A percentile compares a stretch with the other conserved stretches of the same genome.
Conservation (phyloP, 2,888 invertebrate genomes). For the Frankliniella intonsa region DNA sequence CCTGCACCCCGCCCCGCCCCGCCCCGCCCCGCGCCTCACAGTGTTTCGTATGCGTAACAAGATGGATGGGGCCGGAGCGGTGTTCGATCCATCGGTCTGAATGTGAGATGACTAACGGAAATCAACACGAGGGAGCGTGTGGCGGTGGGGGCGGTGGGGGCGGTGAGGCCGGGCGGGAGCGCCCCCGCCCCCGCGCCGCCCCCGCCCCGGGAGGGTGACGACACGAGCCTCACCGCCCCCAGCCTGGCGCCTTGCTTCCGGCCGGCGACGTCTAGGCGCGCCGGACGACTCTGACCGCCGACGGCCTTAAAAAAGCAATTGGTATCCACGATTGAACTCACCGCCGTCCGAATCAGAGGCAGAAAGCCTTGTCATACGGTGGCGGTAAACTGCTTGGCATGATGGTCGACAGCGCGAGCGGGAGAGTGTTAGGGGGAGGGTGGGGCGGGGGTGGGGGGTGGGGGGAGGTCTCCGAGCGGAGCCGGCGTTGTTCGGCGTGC, state of each 20-base stretch:
- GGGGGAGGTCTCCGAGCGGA: no score
- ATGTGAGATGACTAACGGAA: conserved; percentile 12
- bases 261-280: neutral
- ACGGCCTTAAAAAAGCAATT: no score
- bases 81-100: neutral
- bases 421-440: no score
- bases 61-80: neutral
- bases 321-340: neutral
- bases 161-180: neutral
- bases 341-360: neutral
- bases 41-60: neutral
- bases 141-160: neutral
- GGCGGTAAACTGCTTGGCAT: no score
- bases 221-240: neutral
- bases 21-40: neutral
- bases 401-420: neutral
- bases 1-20: neutral
- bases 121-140: neutral
- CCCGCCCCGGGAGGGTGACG: no score
- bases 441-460: no score
- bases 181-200: neutral
- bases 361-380: neutral
- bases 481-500: no score
- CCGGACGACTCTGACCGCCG: neutral
- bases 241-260: neutral